Conservation (phyloP, 2,797 vertebrate species). For the Sebastes steindachneri region DNA sequence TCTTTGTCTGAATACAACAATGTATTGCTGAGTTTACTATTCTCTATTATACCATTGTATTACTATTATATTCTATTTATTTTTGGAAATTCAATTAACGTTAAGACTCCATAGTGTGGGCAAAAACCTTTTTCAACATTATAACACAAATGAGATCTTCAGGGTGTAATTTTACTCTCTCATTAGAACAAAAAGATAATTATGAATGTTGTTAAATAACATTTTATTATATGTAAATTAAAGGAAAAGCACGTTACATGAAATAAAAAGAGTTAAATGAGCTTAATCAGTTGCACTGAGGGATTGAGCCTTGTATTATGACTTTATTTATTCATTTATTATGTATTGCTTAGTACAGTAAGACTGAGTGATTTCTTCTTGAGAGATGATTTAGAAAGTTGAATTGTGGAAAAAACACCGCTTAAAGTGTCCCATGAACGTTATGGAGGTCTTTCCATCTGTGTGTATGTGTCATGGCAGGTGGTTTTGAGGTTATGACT, state of each 20-base stretch:
- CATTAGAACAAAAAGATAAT: neutral
- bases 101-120: neutral
- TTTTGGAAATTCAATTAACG: neutral
- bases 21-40: neutral
- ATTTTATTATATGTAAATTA: neutral
- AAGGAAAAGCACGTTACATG: neutral
- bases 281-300: neutral
- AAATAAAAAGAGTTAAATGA: neutral
- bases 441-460: slow-evolving; percentile 49
- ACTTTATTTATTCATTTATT: neutral
- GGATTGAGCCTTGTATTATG: neutral
- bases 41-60: neutral
- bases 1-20: neutral
- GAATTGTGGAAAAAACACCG: slow-evolving; percentile 21
- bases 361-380: neutral
- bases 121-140: neutral
- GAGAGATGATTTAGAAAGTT: neutral
- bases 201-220: neutral
- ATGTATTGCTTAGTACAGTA: neutral
- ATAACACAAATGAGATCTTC: neutral
- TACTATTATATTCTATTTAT: neutral
- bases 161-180: neutral
- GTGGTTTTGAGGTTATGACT: slow-evolving; percentile 46
- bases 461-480: slow-evolving; percentile 32
- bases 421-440: slow-evolving; percentile 39